Percentiles rank a stretch among this genome's conserved stretches.
Conservation (phyloP, 1,140 invertebrate species). For the Eueides isabella region DNA sequence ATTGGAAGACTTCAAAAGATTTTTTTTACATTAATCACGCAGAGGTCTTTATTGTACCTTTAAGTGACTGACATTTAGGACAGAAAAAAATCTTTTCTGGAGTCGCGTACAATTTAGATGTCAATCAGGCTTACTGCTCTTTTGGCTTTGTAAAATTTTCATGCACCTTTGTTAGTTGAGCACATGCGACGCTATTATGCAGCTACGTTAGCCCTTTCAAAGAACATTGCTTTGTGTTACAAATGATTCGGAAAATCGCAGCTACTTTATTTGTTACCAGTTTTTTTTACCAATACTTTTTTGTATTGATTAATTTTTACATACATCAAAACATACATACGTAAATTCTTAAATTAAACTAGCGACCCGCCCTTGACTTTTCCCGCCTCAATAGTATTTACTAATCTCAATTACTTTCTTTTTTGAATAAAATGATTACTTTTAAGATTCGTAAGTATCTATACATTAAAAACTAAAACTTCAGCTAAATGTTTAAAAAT, state of each 20-base stretch:
- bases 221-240: slow-evolving; percentile 49
- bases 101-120: slow-evolving; percentile 61
- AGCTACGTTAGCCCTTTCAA: slow-evolving; percentile 39
- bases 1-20: slow-evolving; percentile 38
- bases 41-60: slow-evolving; percentile 46
- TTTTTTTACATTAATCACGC: slow-evolving; percentile 51
- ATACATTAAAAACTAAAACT: no score
- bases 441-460: no score
- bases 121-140: slow-evolving; percentile 62
- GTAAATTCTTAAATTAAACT: no score
- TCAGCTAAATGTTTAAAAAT: no score
- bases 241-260: slow-evolving; percentile 71
- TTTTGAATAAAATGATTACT: no score
- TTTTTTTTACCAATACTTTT: not conserved
- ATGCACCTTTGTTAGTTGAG: slow-evolving; percentile 53
- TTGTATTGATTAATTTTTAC: no score
- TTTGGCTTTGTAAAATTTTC: slow-evolving; percentile 53
- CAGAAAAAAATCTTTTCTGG: slow-evolving; percentile 52
- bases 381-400: no score
- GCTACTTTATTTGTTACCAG: slow-evolving; percentile 44
- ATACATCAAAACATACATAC: no score
- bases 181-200: slow-evolving; percentile 50
- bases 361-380: no score
- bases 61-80: slow-evolving; percentile 53
- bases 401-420: no score